Base-by-base conservation (phyloP, 1,140 invertebrate genomes). In the Pogonognathellus flavescens region DNA sequence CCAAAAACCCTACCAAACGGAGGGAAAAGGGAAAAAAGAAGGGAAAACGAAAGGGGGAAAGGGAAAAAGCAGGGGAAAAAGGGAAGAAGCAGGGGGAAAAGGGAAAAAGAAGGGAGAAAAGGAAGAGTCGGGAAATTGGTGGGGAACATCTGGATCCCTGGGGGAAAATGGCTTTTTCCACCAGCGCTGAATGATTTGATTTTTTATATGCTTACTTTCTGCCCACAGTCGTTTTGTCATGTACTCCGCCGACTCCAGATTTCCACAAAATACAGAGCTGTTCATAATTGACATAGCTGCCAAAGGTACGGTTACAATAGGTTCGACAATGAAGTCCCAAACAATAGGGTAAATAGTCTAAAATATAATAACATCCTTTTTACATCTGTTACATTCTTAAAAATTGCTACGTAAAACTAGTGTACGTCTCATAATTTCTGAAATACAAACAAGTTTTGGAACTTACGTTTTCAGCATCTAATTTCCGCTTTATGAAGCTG, bases 241-340 rank as follows among this genome's bases (percentile, higher is more conserved):
- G 14, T 60, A n/a, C 14, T 13, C 8, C 3, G 87, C 85, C 2
- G 84, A 66, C 16, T 80, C 59, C 76, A 85, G n/a, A 57, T 20
- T 86, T 60, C 86, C 85, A 80, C 84, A 85, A 72, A 89, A 89
- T n/a, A 89, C 84, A 41, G 80, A 11, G 53, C 88, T 89, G 70
- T 89, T 89, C n/a, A 87, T n/a, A 55, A 89, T 86, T 0, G 88
- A 87, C 87, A 89, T 87, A 14, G 50, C 86, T 13, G 88, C 88
- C n/a, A 89, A 82, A 18, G 88, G 88, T 9, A 88, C 66, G 5
- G 81, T 84, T 3, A 87, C 66, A 76, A 87, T 20, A 6, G 88
- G 88, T 41, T 89, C 88, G 8, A 89, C 25, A 1, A 87, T 10
- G 50, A 88, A 86, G 62, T 89, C 88, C 88, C 88, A 89, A 6